Evolutionary conservation across 1,140 invertebrate genomes (phyloP).

Genomic region (Lordiphosa collinella): DNA sequence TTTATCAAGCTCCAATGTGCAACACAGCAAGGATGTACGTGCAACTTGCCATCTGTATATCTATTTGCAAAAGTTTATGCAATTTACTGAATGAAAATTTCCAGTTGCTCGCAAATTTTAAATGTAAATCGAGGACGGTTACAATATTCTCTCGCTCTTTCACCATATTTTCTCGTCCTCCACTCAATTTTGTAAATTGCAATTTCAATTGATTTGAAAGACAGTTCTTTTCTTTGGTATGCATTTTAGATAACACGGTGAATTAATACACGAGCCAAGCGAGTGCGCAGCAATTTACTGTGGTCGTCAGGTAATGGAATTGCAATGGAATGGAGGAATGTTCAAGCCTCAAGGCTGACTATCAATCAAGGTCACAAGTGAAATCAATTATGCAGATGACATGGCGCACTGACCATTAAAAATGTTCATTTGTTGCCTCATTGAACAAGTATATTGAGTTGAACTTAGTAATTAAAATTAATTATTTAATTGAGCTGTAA

Average conservation of each 20-base stretch:
- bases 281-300: slow-evolving; percentile 27
- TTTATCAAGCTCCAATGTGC: slow-evolving; percentile 56
- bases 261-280: neutral
- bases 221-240: slow-evolving; percentile 23
- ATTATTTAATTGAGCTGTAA: too few relatives aligned
- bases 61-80: slow-evolving; percentile 25
- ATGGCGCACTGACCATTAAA: slow-evolving; percentile 2
- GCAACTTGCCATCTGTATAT: slow-evolving; percentile 9
- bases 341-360: neutral
- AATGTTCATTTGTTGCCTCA: too few relatives aligned
- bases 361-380: slow-evolving; percentile 29
- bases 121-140: slow-evolving; percentile 56
- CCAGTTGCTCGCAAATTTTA: slow-evolving; percentile 25
- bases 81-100: slow-evolving; percentile 14
- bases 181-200: slow-evolving; percentile 73
- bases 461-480: neutral
- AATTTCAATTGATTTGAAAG: slow-evolving; percentile 62
- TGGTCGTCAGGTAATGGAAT: slow-evolving; percentile 51
- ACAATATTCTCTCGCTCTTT: slow-evolving; percentile 11
- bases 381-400: slow-evolving; percentile 5
- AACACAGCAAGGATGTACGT: slow-evolving; percentile 34
- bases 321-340: slow-evolving; percentile 10
- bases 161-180: slow-evolving; percentile 22
- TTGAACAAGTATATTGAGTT: slow-evolving; percentile 8
- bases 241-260: slow-evolving; percentile 39